Evolutionary conservation across 2,113 vertebrate species (phyloP).

Genomic region (Elgaria multicarinata): DNA sequence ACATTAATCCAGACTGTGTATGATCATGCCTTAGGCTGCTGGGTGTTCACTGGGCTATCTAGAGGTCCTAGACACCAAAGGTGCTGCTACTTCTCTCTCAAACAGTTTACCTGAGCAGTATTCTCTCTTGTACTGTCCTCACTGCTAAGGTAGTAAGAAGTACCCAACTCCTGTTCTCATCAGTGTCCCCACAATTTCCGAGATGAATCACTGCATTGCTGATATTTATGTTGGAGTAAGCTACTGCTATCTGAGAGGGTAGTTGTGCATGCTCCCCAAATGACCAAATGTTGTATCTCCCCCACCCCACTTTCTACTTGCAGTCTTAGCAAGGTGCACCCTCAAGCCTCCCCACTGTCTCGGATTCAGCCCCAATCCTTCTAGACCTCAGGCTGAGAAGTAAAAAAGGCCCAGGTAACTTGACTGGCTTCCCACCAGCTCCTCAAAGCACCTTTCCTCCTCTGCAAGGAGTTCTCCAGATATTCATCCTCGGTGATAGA

Average conservation of each 20-base stretch:
- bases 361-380: slow-evolving; percentile 58
- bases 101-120: background rate
- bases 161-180: background rate
- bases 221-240: background rate
- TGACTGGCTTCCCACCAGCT: slow-evolving; percentile 31
- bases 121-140: background rate
- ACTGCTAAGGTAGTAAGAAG: background rate
- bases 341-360: slow-evolving; percentile 31
- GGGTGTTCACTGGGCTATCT: background rate
- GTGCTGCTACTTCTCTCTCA: background rate
- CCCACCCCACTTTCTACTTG: background rate
- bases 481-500: slow-evolving; percentile 68
- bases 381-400: slow-evolving; percentile 49
- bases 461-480: slow-evolving; percentile 65
- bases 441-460: slow-evolving; percentile 53
- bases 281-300: background rate
- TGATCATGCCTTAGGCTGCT: background rate
- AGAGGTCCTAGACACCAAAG: background rate
- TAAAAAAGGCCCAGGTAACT: background rate
- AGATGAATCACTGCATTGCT: background rate
- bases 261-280: background rate
- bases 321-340: background rate
- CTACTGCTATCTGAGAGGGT: background rate
- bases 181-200: background rate
- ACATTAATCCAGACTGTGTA: background rate